phyloP scores from a whole-genome alignment of 1,140 invertebrate genomes.

The Atta texana region DNA sequence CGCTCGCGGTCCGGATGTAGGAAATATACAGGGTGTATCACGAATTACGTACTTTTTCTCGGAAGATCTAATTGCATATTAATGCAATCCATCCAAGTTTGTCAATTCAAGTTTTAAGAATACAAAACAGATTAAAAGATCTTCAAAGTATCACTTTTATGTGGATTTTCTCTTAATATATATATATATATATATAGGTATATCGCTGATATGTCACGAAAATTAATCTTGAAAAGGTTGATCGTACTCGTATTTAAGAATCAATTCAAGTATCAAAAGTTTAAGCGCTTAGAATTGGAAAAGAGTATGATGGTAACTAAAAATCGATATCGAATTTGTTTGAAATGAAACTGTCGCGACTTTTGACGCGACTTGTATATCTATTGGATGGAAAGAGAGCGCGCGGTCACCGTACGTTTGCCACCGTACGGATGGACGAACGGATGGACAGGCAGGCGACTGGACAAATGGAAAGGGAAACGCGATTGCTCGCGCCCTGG shows the following conservation, averaged over 20 bases:
- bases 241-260: background rate
- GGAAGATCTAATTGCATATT: background rate
- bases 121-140: background rate
- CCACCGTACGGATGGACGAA: slow-evolving; percentile 66
- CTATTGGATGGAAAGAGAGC: slow-evolving; percentile 70
- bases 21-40: slow-evolving; percentile 72
- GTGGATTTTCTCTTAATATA: background rate
- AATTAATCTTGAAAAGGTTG: slow-evolving; percentile 12
- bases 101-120: background rate
- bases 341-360: background rate
- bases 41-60: background rate
- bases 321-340: slow-evolving; percentile 17
- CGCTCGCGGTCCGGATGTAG: slow-evolving; percentile 71
- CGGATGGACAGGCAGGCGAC: slow-evolving; percentile 57
- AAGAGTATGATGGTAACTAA: background rate
- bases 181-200: background rate
- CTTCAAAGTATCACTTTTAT: background rate
- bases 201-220: background rate
- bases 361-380: slow-evolving; percentile 61
- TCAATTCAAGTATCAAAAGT: background rate
- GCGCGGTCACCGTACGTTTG: slow-evolving; percentile 73
- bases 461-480: slow-evolving; percentile 67
- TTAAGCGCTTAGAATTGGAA: background rate
- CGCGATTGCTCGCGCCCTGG: slow-evolving; percentile 45
- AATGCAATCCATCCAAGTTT: background rate